phyloP scores from a whole-genome alignment of 2,888 invertebrate species.

The Coleophora deauratella region DNA sequence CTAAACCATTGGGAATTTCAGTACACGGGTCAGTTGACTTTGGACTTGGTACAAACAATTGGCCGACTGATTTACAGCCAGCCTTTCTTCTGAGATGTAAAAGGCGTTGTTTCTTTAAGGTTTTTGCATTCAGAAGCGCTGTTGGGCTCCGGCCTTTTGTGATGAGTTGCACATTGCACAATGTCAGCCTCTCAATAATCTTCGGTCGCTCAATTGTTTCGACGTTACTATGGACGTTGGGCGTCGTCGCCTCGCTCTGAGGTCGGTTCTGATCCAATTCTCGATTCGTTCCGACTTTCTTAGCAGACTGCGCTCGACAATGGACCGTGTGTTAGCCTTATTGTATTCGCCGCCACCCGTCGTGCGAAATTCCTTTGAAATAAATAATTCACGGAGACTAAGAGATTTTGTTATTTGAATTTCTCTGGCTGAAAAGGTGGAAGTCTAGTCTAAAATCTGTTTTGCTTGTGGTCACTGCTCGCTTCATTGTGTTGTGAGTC shows the following conservation, averaged over 20 bases:
- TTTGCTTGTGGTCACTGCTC: too few species aligned
- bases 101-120: constrained; percentile 50
- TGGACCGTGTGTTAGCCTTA: constrained; percentile 24
- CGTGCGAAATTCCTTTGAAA: constrained; percentile 2
- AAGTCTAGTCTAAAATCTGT: too few species aligned
- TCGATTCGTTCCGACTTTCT: constrained; percentile 67
- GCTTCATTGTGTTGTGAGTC: too few species aligned
- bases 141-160: constrained; percentile 61
- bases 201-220: constrained; percentile 57
- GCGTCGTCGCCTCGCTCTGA: constrained; percentile 43
- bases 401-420: too few species aligned
- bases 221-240: constrained; percentile 42
- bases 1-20: constrained; percentile 20
- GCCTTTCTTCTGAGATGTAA: constrained; percentile 29
- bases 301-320: constrained; percentile 39
- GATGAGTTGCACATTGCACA: constrained; percentile 66
- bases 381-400: background rate
- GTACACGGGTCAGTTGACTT: background rate
- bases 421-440: too few species aligned
- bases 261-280: constrained; percentile 52
- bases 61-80: constrained; percentile 57
- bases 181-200: constrained; percentile 47
- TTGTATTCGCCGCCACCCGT: constrained; percentile 7
- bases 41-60: constrained; percentile 27
- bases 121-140: constrained; percentile 40